Evolutionary conservation across 53 echinoderm and acorn worm species (phyloP), one percentile per base, ranked within the genome.

Genomic region (Hippasteria phrygiana): DNA sequence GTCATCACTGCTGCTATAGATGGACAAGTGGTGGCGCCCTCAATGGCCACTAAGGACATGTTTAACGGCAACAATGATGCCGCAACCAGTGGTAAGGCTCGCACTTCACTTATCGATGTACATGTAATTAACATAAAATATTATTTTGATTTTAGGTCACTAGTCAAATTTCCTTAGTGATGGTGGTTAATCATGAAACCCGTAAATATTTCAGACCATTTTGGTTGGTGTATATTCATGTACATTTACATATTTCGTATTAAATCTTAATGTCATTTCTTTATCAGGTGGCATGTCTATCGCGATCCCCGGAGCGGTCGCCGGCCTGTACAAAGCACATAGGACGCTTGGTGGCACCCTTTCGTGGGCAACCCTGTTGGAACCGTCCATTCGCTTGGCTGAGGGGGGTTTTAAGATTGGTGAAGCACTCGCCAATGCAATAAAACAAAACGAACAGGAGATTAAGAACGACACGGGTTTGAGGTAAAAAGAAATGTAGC

Each of bases 361-460:
- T 0, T 0, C 43, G 2, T 91, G 91, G 91, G 77, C 77, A 17
- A 43, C 51, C 41, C 91, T 91, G 6, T 24, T 91, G 9, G 87
- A 87, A 47, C 91, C 91, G 5, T 87, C 87, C 77, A 91, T 91
- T 42, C 51, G 87, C 4, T 56, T 91, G 18, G 91, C 91, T 9
- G 40, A 75, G 55, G 29, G 67, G 13, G 91, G 91, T 0, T 87
- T 91, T 55, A 7, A 17, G 33, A 77, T 91, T 6, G 78, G 78
- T 1, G 87, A 87, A 29, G 76, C 87, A 20, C 66, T 91, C 4
- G 91, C 91, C 48, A n/a, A 71, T 1, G 91, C 91, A 13, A 87
- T 91, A 6, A 14, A 37, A 28, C 64, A n/a, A 4, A 77, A 78
- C 70, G 55, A 75, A 26, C 35, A 71, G 5, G 63, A 26, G n/a